A percentile compares a stretch with the other conserved stretches of the same genome.
Conservation (phyloP, 2,797 vertebrate species). For the Carcharodon carcharias region DNA sequence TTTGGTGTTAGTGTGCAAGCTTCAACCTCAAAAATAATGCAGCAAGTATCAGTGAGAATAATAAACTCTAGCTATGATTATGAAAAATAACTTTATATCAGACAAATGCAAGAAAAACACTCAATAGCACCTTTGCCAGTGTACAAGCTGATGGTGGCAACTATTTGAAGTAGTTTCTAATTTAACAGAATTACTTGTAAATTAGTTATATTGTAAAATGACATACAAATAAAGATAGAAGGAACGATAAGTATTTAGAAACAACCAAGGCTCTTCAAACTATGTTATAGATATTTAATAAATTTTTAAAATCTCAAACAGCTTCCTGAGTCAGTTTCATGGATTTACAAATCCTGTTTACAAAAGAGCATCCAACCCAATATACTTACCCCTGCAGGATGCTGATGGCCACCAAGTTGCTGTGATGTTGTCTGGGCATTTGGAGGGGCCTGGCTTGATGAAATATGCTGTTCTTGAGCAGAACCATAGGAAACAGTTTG, state of each 20-base stretch:
- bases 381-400: conserved; percentile 77
- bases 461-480: conserved; percentile 66
- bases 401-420: conserved; percentile 59
- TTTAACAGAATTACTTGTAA: neutral
- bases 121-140: neutral
- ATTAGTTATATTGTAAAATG: neutral
- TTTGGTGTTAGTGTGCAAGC: neutral
- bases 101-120: neutral
- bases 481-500: conserved; percentile 78
- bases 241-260: neutral
- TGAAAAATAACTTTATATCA: neutral
- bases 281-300: neutral
- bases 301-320: conserved; percentile 22
- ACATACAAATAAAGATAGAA: no score
- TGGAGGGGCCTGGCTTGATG: conserved; percentile 55
- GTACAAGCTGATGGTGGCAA: neutral
- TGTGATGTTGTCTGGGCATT: conserved; percentile 51
- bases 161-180: neutral
- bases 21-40: neutral
- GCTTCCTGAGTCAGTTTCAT: conserved; percentile 46
- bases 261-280: neutral
- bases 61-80: neutral
- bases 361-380: conserved; percentile 28
- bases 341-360: conserved; percentile 51
- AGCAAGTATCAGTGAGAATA: neutral